Conservation (phyloP, 2,797 vertebrate genomes). For the Phataginus tricuspis region DNA sequence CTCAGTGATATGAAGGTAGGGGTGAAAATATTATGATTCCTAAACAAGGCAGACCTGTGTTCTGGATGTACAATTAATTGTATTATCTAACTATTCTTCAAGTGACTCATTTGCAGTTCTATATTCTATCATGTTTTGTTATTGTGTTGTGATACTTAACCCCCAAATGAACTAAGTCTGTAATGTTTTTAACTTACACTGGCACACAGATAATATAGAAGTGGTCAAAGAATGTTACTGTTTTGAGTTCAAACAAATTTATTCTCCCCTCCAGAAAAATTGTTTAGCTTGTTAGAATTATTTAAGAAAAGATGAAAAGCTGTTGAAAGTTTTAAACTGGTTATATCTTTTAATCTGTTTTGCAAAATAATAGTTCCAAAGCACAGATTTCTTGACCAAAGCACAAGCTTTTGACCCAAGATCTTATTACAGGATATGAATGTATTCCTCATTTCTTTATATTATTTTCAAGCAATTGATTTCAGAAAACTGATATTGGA, state of each 20-base stretch:
- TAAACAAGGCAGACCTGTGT: background rate
- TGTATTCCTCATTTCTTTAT: background rate
- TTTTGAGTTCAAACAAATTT: conserved; percentile 9
- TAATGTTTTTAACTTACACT: background rate
- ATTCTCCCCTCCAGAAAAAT: background rate
- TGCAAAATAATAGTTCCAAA: background rate
- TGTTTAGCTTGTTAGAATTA: background rate
- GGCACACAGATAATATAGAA: background rate
- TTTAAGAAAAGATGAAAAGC: background rate
- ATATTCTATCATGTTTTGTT: background rate
- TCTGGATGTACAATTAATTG: background rate
- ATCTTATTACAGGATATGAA: background rate
- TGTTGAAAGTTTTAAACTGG: background rate
- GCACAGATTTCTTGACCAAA: background rate
- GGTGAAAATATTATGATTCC: background rate
- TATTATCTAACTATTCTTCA: background rate
- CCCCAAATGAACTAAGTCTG: background rate
- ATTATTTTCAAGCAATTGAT: background rate
- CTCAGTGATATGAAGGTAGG: background rate
- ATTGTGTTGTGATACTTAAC: background rate
- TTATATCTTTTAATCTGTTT: background rate
- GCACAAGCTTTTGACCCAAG: background rate
- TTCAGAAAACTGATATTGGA: background rate
- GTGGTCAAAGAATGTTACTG: background rate
- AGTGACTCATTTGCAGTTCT: background rate